A percentile compares a stretch with the other conserved stretches of the same genome.
These are phyloP conservation scores for Cliona cf. orientalis DNA, from an alignment of 37 sponge, comb jelly and placozoan species.

Conservation along the genomic window DNA sequence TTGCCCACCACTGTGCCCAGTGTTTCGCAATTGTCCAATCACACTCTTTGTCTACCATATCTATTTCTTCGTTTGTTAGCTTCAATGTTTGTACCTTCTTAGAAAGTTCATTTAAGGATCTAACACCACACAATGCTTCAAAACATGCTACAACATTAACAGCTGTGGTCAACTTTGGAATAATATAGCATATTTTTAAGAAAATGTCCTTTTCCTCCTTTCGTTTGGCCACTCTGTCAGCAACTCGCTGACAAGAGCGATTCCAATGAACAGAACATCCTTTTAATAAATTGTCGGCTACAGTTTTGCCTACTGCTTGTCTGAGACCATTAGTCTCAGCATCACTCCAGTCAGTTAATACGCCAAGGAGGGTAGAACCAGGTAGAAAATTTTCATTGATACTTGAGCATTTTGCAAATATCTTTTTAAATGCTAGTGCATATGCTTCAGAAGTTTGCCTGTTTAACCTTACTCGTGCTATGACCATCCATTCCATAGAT, in stretches of 20 bases:
- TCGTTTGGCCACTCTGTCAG: constrained; percentile 1
- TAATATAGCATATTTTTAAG: not conserved
- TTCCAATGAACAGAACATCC: constrained; percentile 39
- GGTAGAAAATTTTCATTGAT: not conserved
- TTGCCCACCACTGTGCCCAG: constrained; percentile 26
- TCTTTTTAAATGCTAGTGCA: constrained; percentile 30
- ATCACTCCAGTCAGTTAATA: constrained; percentile 24
- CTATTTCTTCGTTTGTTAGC: not conserved
- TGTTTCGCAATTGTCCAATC: constrained; percentile 16
- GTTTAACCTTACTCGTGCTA: constrained; percentile 15
- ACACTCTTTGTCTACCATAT: constrained; percentile 1
- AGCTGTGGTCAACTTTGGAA: constrained; percentile 7
- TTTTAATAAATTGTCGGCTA: constrained; percentile 31
- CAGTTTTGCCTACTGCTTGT: constrained; percentile 22
- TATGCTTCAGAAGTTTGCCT: constrained; percentile 25
- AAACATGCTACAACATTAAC: constrained; percentile 16
- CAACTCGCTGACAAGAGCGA: constrained; percentile 40
- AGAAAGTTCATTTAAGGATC: not conserved
- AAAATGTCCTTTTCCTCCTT: constrained; percentile 6
- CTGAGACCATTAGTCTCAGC: constrained; percentile 13
- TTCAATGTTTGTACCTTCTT: not conserved
- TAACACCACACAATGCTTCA: constrained; percentile 10
- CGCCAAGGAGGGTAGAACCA: constrained; percentile 1
- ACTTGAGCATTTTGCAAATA: constrained; percentile 1
- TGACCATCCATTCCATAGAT: constrained; percentile 33